These are phyloP conservation scores for Holothuria glaberrima DNA, from an alignment of 35 echinoderm and acorn worm genomes.

Conservation along the genomic window DNA sequence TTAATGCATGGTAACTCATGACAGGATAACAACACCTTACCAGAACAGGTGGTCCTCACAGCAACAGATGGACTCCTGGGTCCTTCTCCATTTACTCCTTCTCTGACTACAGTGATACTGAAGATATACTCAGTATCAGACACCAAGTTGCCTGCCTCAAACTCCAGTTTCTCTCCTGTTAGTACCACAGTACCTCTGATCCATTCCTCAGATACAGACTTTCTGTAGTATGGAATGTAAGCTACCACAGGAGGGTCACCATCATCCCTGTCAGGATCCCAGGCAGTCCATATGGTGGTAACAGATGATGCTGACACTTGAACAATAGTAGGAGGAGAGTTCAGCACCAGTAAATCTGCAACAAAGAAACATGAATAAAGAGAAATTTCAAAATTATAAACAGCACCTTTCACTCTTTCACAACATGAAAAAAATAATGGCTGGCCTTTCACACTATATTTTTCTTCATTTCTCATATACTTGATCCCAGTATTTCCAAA, in stretches of 20 bases:
- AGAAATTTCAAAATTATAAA: background rate
- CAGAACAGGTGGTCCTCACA: background rate
- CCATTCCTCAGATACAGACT: background rate
- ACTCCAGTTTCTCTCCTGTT: background rate
- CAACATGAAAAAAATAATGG: no score
- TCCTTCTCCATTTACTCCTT: conserved; percentile 60
- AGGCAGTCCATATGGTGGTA: background rate
- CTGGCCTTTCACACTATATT: no score
- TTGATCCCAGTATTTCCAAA: background rate
- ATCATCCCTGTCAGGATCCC: conserved; percentile 14
- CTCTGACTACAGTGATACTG: conserved; percentile 50
- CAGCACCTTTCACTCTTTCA: background rate
- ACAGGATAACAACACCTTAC: background rate
- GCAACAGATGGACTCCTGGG: conserved; percentile 7
- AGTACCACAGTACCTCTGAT: background rate
- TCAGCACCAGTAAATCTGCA: background rate
- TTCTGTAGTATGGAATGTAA: conserved; percentile 29
- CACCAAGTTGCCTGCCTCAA: background rate
- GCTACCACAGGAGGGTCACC: conserved; percentile 24
- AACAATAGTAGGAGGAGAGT: background rate
- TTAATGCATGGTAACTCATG: background rate
- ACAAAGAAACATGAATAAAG: background rate
- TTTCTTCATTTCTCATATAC: no score
- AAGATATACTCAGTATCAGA: conserved; percentile 57
- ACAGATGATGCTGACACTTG: background rate